Evolutionary conservation across 2,113 vertebrate species (phyloP).

Genomic region (Rutilus rutilus): DNA sequence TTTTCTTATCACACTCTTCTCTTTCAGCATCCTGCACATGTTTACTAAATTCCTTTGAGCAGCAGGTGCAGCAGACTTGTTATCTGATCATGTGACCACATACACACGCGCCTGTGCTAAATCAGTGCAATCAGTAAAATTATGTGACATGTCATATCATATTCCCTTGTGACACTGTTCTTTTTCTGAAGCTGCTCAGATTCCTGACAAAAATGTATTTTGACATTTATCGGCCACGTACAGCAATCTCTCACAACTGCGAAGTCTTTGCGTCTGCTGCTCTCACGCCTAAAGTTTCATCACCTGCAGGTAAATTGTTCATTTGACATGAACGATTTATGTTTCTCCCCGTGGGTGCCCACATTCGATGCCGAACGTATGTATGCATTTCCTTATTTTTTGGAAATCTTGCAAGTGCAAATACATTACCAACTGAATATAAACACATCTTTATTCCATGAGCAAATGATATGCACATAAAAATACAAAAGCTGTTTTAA

Average conservation of each 20-base stretch:
- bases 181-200: not conserved
- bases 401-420: too few relatives aligned
- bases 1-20: not conserved
- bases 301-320: not conserved
- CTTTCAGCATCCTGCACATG: not conserved
- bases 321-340: not conserved
- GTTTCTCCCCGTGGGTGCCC: too few relatives aligned
- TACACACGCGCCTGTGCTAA: not conserved
- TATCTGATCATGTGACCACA: not conserved
- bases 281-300: not conserved
- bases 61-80: not conserved
- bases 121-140: not conserved
- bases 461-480: not conserved
- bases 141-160: not conserved
- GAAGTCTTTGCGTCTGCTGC: slow-evolving; percentile 37
- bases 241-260: slow-evolving; percentile 48
- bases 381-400: too few relatives aligned
- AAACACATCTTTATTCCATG: too few relatives aligned
- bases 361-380: too few relatives aligned
- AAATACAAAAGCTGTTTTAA: not conserved
- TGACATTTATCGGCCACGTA: slow-evolving; percentile 56
- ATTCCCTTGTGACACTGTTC: not conserved
- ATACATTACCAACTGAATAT: too few relatives aligned
- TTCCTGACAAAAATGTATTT: not conserved
- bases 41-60: not conserved